phyloP scores from a whole-genome alignment of 1,140 invertebrate genomes.

The Apis florea region DNA sequence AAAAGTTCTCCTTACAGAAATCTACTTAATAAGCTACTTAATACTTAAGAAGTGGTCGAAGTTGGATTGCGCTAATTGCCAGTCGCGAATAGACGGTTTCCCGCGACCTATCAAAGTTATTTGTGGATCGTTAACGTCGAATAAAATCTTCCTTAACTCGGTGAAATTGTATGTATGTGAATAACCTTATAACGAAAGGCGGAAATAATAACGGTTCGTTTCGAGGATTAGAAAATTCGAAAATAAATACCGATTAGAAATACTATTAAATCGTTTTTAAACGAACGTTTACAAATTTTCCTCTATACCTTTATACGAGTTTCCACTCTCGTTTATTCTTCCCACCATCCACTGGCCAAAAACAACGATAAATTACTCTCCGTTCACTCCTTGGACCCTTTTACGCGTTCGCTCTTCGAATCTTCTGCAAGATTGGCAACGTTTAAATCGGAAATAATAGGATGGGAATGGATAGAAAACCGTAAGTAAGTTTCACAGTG shows the following conservation, averaged over 20 bases:
- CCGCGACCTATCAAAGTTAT: background rate
- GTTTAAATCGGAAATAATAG: conserved; percentile 52
- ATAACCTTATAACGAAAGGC: background rate
- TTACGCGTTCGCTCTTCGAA: background rate
- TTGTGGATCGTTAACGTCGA: background rate
- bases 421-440: background rate
- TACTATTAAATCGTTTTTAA: background rate
- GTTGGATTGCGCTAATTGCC: background rate
- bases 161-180: background rate
- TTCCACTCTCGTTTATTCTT: background rate
- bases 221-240: background rate
- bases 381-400: conserved; percentile 15
- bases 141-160: conserved; percentile 1
- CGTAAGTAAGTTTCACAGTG: conserved; percentile 23
- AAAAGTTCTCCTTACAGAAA: background rate
- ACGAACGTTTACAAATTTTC: conserved; percentile 38
- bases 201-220: background rate
- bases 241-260: too few relatives aligned
- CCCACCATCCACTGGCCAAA: background rate
- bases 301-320: too few relatives aligned
- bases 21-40: conserved; percentile 19
- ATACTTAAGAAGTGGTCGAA: conserved; percentile 1
- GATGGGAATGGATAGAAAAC: background rate
- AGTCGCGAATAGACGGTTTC: background rate
- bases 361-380: conserved; percentile 39